Evolutionary conservation across 1,140 invertebrate species (phyloP).

Genomic region (Drosophila equinoxialis): DNA sequence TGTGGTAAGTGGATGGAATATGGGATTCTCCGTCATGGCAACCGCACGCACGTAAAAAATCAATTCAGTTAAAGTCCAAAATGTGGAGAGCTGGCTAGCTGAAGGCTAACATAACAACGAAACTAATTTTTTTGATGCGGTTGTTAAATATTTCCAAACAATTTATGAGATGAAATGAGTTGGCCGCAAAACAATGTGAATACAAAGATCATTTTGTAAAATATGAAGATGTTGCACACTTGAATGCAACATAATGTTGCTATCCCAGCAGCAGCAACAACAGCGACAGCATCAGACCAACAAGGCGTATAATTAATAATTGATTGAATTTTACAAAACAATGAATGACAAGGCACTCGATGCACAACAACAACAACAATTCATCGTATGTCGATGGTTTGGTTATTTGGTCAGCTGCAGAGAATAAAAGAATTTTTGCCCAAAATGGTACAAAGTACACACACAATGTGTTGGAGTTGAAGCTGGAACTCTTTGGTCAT

Average conservation of each 20-base stretch:
- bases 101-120: constrained; percentile 79
- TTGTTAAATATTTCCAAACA: constrained; percentile 80
- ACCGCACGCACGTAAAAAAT: constrained; percentile 77
- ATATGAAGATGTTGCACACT: constrained; percentile 68
- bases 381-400: background rate
- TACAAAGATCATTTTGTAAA: constrained; percentile 42
- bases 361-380: too few species aligned
- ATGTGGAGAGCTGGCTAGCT: constrained; percentile 33
- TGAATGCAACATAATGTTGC: constrained; percentile 30
- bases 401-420: constrained; percentile 32
- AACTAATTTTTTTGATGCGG: constrained; percentile 81
- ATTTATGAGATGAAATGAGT: constrained; percentile 48
- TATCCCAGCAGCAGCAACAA: constrained; percentile 17
- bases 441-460: constrained; percentile 74
- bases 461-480: constrained; percentile 17
- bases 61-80: constrained; percentile 55
- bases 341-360: constrained; percentile 59
- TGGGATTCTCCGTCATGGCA: constrained; percentile 33
- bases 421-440: constrained; percentile 57
- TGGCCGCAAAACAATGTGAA: constrained; percentile 40
- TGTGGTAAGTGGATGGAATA: background rate
- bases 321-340: constrained; percentile 67
- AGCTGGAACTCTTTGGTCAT: constrained; percentile 10
- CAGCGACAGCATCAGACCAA: constrained; percentile 28
- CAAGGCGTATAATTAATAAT: constrained; percentile 79